Evolutionary conservation across 1,140 invertebrate genomes (phyloP).

Genomic region (Drosophila serrata): DNA sequence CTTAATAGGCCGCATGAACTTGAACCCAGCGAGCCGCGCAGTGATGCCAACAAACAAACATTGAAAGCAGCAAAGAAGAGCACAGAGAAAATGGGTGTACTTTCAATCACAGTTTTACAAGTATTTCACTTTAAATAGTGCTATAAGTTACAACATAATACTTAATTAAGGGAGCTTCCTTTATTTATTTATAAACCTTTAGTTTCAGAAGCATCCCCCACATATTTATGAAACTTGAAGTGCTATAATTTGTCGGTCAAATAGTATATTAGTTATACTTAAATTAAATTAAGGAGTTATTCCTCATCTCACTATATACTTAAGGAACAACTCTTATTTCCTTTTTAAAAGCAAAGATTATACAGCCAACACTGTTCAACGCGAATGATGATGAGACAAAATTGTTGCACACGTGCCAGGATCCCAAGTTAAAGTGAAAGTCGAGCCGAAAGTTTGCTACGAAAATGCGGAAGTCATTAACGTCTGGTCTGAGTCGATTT

Average conservation of each 20-base stretch:
- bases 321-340: not conserved
- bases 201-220: too few relatives aligned
- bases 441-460: slow-evolving; percentile 54
- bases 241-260: too few relatives aligned
- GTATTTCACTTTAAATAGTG: too few relatives aligned
- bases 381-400: slow-evolving; percentile 34
- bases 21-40: slow-evolving; percentile 49
- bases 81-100: not conserved
- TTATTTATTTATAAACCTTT: too few relatives aligned
- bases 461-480: slow-evolving; percentile 74
- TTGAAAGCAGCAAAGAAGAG: not conserved
- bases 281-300: too few relatives aligned
- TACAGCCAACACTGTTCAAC: not conserved
- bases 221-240: too few relatives aligned
- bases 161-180: too few relatives aligned
- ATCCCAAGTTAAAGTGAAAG: slow-evolving; percentile 47
- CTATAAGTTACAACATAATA: not conserved
- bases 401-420: slow-evolving; percentile 64
- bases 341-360: not conserved
- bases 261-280: too few relatives aligned
- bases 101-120: too few relatives aligned
- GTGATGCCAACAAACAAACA: slow-evolving; percentile 21
- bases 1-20: slow-evolving; percentile 78
- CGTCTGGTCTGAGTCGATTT: slow-evolving; percentile 37
- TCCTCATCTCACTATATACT: too few relatives aligned